Base-by-base conservation (phyloP, 1,140 invertebrate genomes). In the Cepaea nemoralis region DNA sequence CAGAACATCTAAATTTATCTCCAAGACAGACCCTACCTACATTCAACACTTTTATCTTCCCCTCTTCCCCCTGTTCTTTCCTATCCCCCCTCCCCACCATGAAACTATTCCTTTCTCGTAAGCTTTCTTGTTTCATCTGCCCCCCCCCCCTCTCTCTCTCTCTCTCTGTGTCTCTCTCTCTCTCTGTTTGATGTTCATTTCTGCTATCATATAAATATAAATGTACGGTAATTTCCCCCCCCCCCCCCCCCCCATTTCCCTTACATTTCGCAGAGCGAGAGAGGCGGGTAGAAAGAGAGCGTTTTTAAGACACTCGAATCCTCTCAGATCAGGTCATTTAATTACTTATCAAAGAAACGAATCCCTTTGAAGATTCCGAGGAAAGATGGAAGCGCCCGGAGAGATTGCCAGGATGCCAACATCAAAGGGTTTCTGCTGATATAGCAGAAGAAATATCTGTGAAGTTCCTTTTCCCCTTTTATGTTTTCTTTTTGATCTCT, bases 321-420 rank as follows among this genome's bases (percentile, higher is more conserved):
- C 22, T 3, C 59, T 63, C 16, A 31, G 59, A 63, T 63, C 59
- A 63, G n/a, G 59, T 63, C 59, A 63, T 63, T 63, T 63, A 63
- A 63, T 63, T 63, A 63, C n/a, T 31, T 31, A 63, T 63, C 59
- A 63, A 63, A 63, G 59, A 31, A 63, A 31, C 16, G n/a, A 16
- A 63, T 31, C n/a, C 55, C 59, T 63, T 63, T 63, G 59, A 63
- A 63, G 59, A 31, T 63, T 6, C 59, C 59, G 59, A 63, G 27
- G 59, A n/a, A 31, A 31, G 59, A 63, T 31, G n/a, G 59, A 63
- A 63, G 59, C 27, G 59, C 59, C 59, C 33, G 59, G 59, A 63
- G 59, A 63, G n/a, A 31, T 63, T 63, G 2, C 59, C 27, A 31
- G 59, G 33, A 63, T 63, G 59, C 27, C 59, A 31, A 63, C 59